Evolutionary conservation across 2,113 vertebrate genomes (phyloP).

Genomic region (Melanerpes aurifrons): DNA sequence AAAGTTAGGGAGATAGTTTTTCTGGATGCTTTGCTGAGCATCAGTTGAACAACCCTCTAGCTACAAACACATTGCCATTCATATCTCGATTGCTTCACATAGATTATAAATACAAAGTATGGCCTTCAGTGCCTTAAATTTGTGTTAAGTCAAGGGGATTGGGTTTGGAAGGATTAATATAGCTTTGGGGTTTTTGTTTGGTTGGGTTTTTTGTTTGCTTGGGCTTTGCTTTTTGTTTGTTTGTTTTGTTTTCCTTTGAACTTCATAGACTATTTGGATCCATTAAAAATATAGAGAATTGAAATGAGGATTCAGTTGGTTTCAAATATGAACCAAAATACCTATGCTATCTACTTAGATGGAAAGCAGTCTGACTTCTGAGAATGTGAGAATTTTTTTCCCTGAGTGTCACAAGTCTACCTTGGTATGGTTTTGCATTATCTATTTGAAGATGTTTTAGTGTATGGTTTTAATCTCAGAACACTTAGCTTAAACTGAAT

Average conservation of each 20-base stretch:
- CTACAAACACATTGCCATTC: neutral
- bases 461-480: neutral
- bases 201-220: no score
- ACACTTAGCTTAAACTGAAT: neutral
- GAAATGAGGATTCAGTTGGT: neutral
- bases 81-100: neutral
- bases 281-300: neutral
- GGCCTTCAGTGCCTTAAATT: neutral
- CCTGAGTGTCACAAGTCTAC: neutral
- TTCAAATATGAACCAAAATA: neutral
- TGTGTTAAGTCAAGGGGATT: neutral
- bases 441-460: neutral
- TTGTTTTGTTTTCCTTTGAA: neutral
- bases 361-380: neutral
- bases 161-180: neutral
- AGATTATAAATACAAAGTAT: neutral
- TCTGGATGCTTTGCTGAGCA: neutral
- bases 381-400: neutral
- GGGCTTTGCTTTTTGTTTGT: no score
- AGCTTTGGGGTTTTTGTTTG: neutral
- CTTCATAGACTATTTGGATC: neutral
- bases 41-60: neutral
- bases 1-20: neutral
- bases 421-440: neutral
- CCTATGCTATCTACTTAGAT: fast-evolving